phyloP scores from a whole-genome alignment of 2,888 invertebrate species.

The Amphimallon solstitiale region DNA sequence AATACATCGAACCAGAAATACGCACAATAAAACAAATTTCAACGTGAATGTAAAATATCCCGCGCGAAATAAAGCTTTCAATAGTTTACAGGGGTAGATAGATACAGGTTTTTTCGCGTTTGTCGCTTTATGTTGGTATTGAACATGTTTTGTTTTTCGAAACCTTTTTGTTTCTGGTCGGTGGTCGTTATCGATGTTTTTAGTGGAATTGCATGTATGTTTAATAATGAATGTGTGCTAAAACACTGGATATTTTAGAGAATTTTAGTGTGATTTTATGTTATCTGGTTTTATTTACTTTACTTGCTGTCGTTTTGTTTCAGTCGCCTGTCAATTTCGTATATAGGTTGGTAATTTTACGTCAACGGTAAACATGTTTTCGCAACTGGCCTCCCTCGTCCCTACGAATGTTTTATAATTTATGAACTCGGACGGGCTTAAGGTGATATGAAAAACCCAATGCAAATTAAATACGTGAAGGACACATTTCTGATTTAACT shows the following conservation, averaged over 20 bases:
- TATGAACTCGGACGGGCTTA: constrained; percentile 27
- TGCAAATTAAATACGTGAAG: constrained; percentile 30
- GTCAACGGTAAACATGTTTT: constrained; percentile 17
- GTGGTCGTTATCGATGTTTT: constrained; percentile 63
- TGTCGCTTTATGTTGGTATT: constrained; percentile 38
- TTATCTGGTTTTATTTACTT: constrained; percentile 53
- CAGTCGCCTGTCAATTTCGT: constrained; percentile 31
- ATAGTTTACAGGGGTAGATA: constrained; percentile 37
- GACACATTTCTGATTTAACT: constrained; percentile 18
- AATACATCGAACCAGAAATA: background rate
- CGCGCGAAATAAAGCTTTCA: constrained; percentile 38
- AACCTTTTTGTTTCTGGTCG: constrained; percentile 54
- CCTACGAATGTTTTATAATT: constrained; percentile 23
- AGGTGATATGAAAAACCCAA: constrained; percentile 28
- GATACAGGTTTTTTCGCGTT: constrained; percentile 40
- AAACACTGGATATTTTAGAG: constrained; percentile 59
- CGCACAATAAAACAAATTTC: constrained; percentile 17
- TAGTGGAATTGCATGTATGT: constrained; percentile 63
- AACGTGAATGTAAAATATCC: constrained; percentile 35
- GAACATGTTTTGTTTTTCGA: constrained; percentile 40
- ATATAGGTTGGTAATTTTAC: constrained; percentile 26
- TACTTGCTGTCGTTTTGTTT: constrained; percentile 44
- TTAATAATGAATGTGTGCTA: constrained; percentile 60
- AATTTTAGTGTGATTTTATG: constrained; percentile 60
- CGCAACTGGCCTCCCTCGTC: background rate